phyloP scores from a whole-genome alignment of 2,888 invertebrate species.

The Ligdia adustata region DNA sequence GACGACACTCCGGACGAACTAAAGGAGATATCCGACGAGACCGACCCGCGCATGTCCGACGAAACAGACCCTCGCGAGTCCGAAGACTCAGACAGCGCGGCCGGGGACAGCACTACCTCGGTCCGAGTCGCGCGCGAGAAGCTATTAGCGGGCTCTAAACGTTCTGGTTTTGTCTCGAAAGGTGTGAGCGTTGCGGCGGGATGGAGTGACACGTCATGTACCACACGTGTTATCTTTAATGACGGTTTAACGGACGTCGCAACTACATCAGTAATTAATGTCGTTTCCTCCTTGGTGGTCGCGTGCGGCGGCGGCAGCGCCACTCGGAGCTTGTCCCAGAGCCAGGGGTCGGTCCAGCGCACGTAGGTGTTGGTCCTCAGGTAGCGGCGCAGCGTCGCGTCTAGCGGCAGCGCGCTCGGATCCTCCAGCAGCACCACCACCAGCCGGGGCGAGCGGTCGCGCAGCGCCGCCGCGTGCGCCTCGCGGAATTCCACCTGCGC shows the following conservation, averaged over 20 bases:
- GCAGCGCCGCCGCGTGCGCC: slow-evolving; percentile 73
- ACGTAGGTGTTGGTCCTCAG: slow-evolving; percentile 91
- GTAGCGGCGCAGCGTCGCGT: slow-evolving; percentile 85
- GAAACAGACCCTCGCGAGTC: too few relatives aligned
- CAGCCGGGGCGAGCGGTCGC: slow-evolving; percentile 85
- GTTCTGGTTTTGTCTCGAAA: too few relatives aligned
- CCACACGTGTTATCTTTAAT: neutral
- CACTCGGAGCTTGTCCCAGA: slow-evolving; percentile 91
- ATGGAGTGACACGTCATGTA: slow-evolving; percentile 2
- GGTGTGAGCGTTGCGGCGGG: slow-evolving; percentile 87
- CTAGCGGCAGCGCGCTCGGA: slow-evolving; percentile 81
- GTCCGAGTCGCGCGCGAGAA: too few relatives aligned
- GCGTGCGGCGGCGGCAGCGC: slow-evolving; percentile 86
- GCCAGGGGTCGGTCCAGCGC: slow-evolving; percentile 92
- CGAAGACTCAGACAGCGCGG: too few relatives aligned
- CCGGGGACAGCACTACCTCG: too few relatives aligned
- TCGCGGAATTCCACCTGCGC: slow-evolving; percentile 87
- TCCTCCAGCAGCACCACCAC: slow-evolving; percentile 87
- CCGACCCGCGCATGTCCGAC: too few relatives aligned
- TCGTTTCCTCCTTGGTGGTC: too few relatives aligned
- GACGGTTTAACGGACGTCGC: too few relatives aligned
- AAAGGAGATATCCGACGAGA: too few relatives aligned
- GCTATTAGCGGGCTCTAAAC: too few relatives aligned
- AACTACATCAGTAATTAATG: too few relatives aligned
- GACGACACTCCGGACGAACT: too few relatives aligned